Evolutionary conservation across 2,888 invertebrate species (phyloP), one percentile per base, ranked within the genome.

Genomic region (Lepetodrilus schrolli): DNA sequence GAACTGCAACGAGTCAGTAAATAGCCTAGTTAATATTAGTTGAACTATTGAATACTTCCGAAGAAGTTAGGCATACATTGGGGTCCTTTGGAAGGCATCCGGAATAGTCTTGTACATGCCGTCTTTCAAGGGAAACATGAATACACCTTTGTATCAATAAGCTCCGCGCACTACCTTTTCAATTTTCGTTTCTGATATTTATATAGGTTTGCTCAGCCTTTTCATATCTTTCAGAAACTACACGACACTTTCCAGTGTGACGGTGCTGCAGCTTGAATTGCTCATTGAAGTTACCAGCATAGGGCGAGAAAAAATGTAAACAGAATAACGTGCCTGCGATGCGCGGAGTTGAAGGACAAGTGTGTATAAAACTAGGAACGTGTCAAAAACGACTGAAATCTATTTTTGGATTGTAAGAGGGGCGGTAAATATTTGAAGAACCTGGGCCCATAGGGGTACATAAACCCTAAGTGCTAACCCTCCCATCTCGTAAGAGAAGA

Each of bases 401-500:
- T 70, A 70, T 70, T 70, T 70, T 70, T 70, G 70, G 50, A 20
- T 70, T 48, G 34, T 70, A 70, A 70, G 70, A 70, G 70, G 23
- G 37, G 21, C 37, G 23, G 23, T 49, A 34, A 70, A 70, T 70
- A 70, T 70, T 70, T 70, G 50, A 34, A 37, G 21, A 70, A 23
- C 34, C 26, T 36, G 69, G 70, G 70, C 34, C 49, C 20, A 37
- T 49, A 20, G 50, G 50, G 49, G 70, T 70, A 70, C 37, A 50
- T 49, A 70, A 50, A 50, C 37, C 50, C 20, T 30, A 58, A 58
- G 58, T 10, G 38, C 36, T 70, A 34, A 50, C 70, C 70, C 70
- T 49, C 70, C 70, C 49, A 70, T 38, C 50, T 50, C 38, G 50
- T 36, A 34, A 58, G 58, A 30, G 30, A 8, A 34, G 58, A 10